These are phyloP conservation scores for Lampris megalopsis DNA, from an alignment of 2,113 vertebrate species.

Conservation along the genomic window DNA sequence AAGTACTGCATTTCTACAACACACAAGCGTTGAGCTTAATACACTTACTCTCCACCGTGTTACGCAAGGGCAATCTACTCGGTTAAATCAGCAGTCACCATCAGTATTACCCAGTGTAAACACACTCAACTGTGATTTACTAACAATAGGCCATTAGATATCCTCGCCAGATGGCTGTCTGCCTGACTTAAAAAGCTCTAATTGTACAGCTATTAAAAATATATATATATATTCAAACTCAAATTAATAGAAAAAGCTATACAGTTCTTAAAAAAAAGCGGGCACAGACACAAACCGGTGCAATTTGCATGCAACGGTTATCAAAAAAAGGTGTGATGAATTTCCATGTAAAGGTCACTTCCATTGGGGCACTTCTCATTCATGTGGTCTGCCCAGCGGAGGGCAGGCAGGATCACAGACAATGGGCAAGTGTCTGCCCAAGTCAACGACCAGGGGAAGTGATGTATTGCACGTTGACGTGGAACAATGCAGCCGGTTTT, in stretches of 20 bases:
- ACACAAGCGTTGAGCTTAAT: not conserved
- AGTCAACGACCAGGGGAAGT: conserved; percentile 66
- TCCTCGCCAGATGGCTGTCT: conserved; percentile 61
- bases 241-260: conserved; percentile 43
- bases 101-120: conserved; percentile 4
- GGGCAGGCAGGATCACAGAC: conserved; percentile 63
- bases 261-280: too few species aligned
- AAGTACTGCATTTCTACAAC: conserved; percentile 7
- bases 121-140: conserved; percentile 41
- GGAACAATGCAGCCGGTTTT: conserved; percentile 74
- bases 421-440: conserved; percentile 72
- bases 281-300: too few species aligned
- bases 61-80: conserved; percentile 19
- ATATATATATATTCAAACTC: not conserved
- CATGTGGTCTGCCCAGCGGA: conserved; percentile 50
- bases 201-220: conserved; percentile 49
- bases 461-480: conserved; percentile 75
- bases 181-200: conserved; percentile 62
- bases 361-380: conserved; percentile 1
- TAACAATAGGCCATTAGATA: conserved; percentile 41
- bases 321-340: not conserved
- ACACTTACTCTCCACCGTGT: conserved; percentile 13
- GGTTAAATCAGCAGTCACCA: conserved; percentile 48
- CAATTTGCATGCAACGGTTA: too few species aligned
- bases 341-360: conserved; percentile 23